Conservation (phyloP, 1,140 invertebrate genomes). For the Parasteatoda tepidariorum region DNA sequence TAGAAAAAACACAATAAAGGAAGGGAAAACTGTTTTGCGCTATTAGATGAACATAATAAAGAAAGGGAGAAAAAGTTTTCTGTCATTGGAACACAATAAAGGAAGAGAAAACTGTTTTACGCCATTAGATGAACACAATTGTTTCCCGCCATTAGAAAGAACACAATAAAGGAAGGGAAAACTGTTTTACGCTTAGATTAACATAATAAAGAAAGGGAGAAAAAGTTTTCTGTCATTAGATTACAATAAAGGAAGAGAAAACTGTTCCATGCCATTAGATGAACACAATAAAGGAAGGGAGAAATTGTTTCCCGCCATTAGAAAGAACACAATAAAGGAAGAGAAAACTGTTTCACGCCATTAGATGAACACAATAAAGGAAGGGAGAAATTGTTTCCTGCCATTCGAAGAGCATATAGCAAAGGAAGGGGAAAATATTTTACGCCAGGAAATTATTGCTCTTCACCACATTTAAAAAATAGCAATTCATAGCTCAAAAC, state of each 20-base stretch:
- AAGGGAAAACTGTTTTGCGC: not conserved
- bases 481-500: too few species aligned
- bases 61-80: not conserved
- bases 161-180: not conserved
- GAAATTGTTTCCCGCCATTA: not conserved
- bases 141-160: not conserved
- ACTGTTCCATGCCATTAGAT: not conserved
- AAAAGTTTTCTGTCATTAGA: not conserved
- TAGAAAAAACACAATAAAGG: not conserved
- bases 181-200: not conserved
- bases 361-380: not conserved
- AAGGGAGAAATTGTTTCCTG: not conserved
- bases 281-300: too few species aligned
- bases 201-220: not conserved
- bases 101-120: not conserved
- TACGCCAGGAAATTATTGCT: too few species aligned
- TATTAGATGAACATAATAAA: not conserved
- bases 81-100: not conserved
- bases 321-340: not conserved
- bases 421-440: too few species aligned
- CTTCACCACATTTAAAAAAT: too few species aligned
- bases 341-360: not conserved
- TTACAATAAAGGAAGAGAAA: not conserved
- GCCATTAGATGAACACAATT: not conserved
- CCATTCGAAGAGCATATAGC: not conserved